phyloP scores from a whole-genome alignment of 2,888 invertebrate genomes.

The Euphydryas editha region DNA sequence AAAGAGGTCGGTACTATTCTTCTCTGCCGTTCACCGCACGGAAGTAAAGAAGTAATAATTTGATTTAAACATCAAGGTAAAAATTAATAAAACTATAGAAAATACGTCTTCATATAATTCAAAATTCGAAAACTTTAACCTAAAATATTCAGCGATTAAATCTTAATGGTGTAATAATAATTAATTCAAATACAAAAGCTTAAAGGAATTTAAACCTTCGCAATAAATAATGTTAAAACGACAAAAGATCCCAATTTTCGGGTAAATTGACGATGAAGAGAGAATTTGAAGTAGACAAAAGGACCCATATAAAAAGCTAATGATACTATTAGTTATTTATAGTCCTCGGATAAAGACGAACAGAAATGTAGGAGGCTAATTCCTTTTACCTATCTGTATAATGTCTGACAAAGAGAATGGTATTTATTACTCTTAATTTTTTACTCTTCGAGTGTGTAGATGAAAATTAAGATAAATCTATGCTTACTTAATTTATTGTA shows the following conservation, averaged over 20 bases:
- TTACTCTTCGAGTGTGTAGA: too few relatives aligned
- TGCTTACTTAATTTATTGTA: too few relatives aligned
- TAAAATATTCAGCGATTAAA: background rate
- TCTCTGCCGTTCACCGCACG: too few relatives aligned
- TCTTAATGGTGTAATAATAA: background rate
- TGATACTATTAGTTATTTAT: slow-evolving; percentile 10
- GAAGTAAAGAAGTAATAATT: too few relatives aligned
- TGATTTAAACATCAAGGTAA: background rate
- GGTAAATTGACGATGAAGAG: slow-evolving; percentile 4
- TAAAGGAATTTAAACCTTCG: background rate
- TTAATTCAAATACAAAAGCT: slow-evolving; percentile 9
- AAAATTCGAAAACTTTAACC: background rate
- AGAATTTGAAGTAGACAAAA: slow-evolving; percentile 4
- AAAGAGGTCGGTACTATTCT: too few relatives aligned
- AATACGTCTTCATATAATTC: background rate
- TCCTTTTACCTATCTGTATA: background rate
- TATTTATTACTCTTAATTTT: background rate
- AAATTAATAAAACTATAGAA: background rate
- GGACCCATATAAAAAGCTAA: slow-evolving; percentile 7
- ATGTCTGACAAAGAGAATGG: background rate
- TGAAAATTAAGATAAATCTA: too few relatives aligned
- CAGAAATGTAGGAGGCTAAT: background rate
- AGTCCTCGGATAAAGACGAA: slow-evolving; percentile 6
- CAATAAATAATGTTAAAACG: slow-evolving; percentile 8
- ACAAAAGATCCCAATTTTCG: slow-evolving; percentile 4